Base-by-base conservation (phyloP, 2,113 vertebrate genomes). In the Cettia cetti region DNA sequence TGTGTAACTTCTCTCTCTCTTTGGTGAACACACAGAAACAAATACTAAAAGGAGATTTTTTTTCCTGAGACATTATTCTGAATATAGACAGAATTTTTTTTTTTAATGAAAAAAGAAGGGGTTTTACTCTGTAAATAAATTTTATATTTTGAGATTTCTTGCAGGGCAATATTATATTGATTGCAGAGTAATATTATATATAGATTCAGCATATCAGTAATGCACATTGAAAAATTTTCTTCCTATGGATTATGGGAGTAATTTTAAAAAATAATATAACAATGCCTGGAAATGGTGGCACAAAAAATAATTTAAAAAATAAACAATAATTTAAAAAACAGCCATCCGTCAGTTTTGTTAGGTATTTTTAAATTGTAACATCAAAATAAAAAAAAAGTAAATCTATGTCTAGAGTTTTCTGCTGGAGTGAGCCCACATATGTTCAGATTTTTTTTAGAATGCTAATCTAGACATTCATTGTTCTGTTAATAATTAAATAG, bases 161-260 rank as follows among this genome's bases (percentile, higher is more conserved):
- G 12, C 18, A 35, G n/a, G n/a, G n/a, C n/a, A n/a, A n/a, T n/a
- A n/a, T n/a, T n/a, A n/a, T n/a, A n/a, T n/a, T n/a, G n/a, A n/a
- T n/a, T n/a, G 16, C 0, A 4, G 12, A 59, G 7, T 57, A 66
- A 13, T 52, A 50, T 31, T 49, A 44, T 28, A 44, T 28, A 47
- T 10, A n/a, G 22, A n/a, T 63, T 61, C 14, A 50, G 13, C 4
- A 23, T 37, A 77, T 27, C 57, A 19, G 20, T 42, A 77, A 54
- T 40, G 35, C 1, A 11, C 3, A 52, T 30, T 2, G 0, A 30
- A 71, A 61, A 60, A 20, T 0, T 50, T 66, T 61, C 13, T 66
- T 89, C 1, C 5, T 56, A 11, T 66, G 23, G 23, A 69, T 10
- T 64, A 64, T 53, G 10, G 31, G 11, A 42, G 16, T 30, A 69